phyloP scores from a whole-genome alignment of 2,797 vertebrate species.

The Scolopax rusticola region DNA sequence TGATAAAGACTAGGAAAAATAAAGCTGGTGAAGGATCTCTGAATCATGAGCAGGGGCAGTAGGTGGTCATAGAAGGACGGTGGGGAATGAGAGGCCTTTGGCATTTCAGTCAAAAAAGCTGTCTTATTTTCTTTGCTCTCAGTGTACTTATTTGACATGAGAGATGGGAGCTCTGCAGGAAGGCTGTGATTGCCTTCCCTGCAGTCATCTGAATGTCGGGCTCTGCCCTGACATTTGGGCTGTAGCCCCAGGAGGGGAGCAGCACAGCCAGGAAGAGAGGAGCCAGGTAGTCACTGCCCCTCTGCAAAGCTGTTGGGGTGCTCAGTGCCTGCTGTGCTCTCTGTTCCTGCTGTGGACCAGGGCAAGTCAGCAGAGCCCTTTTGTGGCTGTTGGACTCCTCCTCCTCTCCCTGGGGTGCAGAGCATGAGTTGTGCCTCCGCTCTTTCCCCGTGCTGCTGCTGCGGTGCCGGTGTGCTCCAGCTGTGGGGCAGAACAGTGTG shows the following conservation, averaged over 20 bases:
- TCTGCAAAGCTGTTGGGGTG: not conserved
- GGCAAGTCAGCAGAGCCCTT: not conserved
- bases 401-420: not conserved
- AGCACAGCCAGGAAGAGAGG: not conserved
- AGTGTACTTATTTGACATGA: not conserved
- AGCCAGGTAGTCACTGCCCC: not conserved
- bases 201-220: not conserved
- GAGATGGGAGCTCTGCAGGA: not conserved
- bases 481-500: fast-evolving
- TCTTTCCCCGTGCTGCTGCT: not conserved
- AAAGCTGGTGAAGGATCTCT: not conserved
- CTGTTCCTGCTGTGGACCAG: not conserved
- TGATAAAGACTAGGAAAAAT: not conserved
- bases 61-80: not conserved
- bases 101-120: not conserved
- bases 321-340: not conserved
- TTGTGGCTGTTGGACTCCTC: not conserved
- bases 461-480: not conserved
- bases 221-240: not conserved
- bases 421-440: not conserved
- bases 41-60: not conserved
- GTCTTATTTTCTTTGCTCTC: not conserved
- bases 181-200: not conserved
- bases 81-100: not conserved
- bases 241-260: not conserved